A percentile compares a stretch with the other conserved stretches of the same genome.
These are phyloP conservation scores for Semnornis frantzii DNA, from an alignment of 2,113 vertebrate genomes.

Conservation along the genomic window DNA sequence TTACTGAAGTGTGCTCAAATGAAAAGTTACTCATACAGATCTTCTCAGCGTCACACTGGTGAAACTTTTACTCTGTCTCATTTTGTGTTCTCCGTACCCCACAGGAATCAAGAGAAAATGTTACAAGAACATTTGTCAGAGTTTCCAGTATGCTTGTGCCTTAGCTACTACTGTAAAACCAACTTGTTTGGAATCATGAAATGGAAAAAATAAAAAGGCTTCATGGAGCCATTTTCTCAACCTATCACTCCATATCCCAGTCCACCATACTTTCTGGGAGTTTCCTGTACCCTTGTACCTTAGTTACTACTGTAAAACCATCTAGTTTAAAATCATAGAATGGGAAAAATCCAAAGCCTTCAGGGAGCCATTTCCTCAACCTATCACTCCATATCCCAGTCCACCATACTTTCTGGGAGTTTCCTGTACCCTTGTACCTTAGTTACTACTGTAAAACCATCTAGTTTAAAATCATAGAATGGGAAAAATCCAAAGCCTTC, in stretches of 20 bases:
- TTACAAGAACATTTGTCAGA: neutral
- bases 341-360: neutral
- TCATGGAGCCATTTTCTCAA: fast-evolving
- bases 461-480: neutral
- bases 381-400: neutral
- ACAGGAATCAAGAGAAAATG: neutral
- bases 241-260: neutral
- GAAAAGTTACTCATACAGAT: neutral
- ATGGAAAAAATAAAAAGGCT: neutral
- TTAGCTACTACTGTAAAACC: neutral
- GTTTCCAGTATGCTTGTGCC: neutral
- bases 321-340: neutral
- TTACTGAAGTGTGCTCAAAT: neutral
- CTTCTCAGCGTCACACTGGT: neutral
- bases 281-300: neutral
- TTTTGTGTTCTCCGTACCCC: neutral
- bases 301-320: neutral
- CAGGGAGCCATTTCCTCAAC: fast-evolving
- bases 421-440: neutral
- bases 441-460: neutral
- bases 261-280: neutral
- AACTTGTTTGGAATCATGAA: neutral
- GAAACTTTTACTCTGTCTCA: neutral
- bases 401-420: neutral
- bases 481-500: neutral